phyloP scores from a whole-genome alignment of 2,113 vertebrate genomes.

The Sander lucioperca region DNA sequence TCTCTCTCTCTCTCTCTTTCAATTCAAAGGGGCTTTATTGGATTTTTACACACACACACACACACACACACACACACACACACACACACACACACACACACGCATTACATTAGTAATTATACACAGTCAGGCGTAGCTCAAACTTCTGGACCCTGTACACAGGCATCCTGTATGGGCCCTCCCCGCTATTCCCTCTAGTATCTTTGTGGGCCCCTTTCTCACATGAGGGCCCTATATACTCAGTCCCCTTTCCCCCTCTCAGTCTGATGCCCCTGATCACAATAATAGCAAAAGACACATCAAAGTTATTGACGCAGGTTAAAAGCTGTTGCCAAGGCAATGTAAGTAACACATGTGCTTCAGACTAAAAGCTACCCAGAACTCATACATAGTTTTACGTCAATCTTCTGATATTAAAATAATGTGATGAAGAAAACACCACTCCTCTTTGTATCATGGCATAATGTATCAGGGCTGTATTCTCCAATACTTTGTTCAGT shows the following conservation, averaged over 20 bases:
- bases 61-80: too few relatives aligned
- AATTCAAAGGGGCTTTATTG: too few relatives aligned
- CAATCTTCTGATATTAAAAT: neutral
- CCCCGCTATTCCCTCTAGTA: too few relatives aligned
- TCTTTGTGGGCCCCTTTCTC: too few relatives aligned
- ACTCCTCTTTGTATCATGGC: neutral
- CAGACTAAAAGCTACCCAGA: neutral
- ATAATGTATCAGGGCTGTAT: neutral
- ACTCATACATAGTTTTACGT: neutral
- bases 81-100: too few relatives aligned
- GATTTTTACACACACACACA: neutral
- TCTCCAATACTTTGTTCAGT: neutral
- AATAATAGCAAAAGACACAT: neutral
- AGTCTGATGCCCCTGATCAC: neutral
- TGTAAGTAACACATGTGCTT: neutral
- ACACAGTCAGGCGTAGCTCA: neutral
- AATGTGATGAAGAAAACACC: neutral
- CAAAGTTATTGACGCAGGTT: constrained; percentile 4
- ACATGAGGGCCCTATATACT: too few relatives aligned
- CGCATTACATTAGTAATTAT: neutral
- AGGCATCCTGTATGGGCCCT: too few relatives aligned
- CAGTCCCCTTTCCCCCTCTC: too few relatives aligned
- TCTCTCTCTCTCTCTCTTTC: neutral
- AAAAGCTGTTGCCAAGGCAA: constrained; percentile 4
- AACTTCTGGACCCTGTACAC: too few relatives aligned